Evolutionary conservation across 2,113 vertebrate species (phyloP), one percentile per base, ranked within the genome.

Genomic region (Ciconia stormi): DNA sequence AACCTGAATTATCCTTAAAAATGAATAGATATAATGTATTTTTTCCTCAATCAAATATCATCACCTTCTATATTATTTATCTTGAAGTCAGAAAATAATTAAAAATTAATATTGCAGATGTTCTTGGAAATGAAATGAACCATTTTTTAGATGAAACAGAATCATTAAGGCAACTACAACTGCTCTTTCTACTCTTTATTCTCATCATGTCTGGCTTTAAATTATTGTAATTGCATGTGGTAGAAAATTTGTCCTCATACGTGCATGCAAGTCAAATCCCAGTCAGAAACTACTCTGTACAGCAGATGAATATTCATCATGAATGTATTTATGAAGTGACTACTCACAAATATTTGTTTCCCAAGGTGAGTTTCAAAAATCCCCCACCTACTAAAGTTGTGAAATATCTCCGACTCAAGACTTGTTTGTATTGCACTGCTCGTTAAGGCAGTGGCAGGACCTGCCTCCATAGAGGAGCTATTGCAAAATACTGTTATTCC

Each of bases 221-320:
- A 95, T 93, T 89, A 85, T 34, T 91, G n/a, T 84, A 94, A 96
- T 95, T 97, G 87, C 77, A 59, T 87, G 69, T 72, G 23, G 84
- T 89, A 87, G 87, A 89, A 91, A 95, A 97, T 89, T 67, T 85
- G 69, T 84, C 91, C 65, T 93, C 56, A 47, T 89, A 67, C 3
- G 0, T 63, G 73, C 63, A 79, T 34, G 65, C 82, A 83, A 95
- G 93, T 79, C 69, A 84, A 84, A 96, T 87, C 26, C 26, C 55
- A 90, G 63, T 32, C 87, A 94, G 79, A 85, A 94, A 63, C 50
- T 87, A 49, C 50, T 91, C 69, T 44, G 65, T 44, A 56, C 7
- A 67, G 69, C 61, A 63, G 30, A 94, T 87, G 81, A 96, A 96
- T 96, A 91, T 93, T 95, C 73, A 91, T 87, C 47, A 72, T 20